Evolutionary conservation across 2,797 vertebrate genomes (phyloP).

Genomic region (Hapalemur alaotrensis): DNA sequence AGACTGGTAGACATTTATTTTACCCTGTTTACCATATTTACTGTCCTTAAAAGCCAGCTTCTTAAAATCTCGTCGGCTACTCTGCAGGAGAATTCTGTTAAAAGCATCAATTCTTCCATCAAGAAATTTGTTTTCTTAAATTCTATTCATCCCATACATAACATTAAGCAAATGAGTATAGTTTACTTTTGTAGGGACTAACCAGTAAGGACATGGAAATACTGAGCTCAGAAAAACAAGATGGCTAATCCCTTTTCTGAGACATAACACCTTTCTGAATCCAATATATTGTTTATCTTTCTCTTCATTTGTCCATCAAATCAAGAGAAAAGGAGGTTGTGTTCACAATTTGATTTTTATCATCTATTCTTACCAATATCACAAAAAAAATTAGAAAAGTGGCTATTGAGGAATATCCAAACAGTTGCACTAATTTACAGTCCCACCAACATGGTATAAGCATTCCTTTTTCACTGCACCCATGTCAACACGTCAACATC

Average conservation of each 20-base stretch:
- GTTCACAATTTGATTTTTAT: not conserved
- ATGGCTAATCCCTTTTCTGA: not conserved
- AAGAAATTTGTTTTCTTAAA: not conserved
- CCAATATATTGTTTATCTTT: not conserved
- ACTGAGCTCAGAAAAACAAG: not conserved
- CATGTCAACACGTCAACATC: not conserved
- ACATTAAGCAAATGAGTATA: not conserved
- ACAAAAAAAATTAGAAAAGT: not conserved
- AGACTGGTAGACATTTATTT: not conserved
- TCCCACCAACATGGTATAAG: not conserved
- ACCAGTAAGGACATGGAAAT: not conserved
- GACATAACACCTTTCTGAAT: not conserved
- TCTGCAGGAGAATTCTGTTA: not conserved
- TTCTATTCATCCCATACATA: not conserved
- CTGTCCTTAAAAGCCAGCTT: not conserved
- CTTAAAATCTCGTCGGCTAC: not conserved
- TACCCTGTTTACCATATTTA: not conserved
- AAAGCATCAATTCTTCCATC: not conserved
- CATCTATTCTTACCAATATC: not conserved
- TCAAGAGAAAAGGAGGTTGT: not conserved
- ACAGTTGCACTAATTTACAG: not conserved
- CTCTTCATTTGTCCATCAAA: not conserved
- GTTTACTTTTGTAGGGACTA: not conserved
- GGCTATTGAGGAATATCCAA: not conserved
- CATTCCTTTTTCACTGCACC: not conserved